Conservation (phyloP, 2,113 vertebrate genomes). For the Romanogobio albipinnatus region DNA sequence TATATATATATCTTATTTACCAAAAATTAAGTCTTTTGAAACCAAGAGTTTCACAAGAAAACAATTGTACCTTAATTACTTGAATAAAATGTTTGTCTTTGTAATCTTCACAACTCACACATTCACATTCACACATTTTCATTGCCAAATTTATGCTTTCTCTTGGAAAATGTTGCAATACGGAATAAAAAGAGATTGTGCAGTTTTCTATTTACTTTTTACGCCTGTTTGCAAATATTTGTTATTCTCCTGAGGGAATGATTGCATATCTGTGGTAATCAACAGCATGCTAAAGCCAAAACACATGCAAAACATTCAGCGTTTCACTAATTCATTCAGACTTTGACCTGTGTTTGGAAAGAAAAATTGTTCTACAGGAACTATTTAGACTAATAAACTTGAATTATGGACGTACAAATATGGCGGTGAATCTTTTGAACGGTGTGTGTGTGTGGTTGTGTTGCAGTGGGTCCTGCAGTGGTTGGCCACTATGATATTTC, state of each 20-base stretch:
- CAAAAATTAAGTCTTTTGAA: too few relatives aligned
- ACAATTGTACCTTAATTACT: background rate
- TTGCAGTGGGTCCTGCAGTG: conserved; percentile 56
- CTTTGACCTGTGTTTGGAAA: background rate
- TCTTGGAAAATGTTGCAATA: background rate
- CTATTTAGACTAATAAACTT: background rate
- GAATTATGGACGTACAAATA: background rate
- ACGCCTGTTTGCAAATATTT: too few relatives aligned
- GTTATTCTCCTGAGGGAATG: background rate
- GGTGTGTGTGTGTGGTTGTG: conserved; percentile 53
- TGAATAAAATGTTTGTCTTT: background rate
- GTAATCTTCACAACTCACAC: background rate
- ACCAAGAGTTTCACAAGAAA: too few relatives aligned
- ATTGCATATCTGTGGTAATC: background rate
- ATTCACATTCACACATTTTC: background rate
- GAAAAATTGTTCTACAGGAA: background rate
- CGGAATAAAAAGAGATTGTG: background rate
- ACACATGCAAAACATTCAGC: background rate
- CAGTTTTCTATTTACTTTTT: too few relatives aligned
- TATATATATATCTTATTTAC: too few relatives aligned
- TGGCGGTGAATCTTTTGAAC: background rate
- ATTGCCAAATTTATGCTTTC: background rate
- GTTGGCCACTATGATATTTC: conserved; percentile 59
- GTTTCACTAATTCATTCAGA: background rate
- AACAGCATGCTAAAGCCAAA: background rate